A percentile compares a stretch with the other conserved stretches of the same genome.
These are phyloP conservation scores for Sternarchorhynchus goeldii DNA, from an alignment of 2,797 vertebrate species.

Conservation along the genomic window DNA sequence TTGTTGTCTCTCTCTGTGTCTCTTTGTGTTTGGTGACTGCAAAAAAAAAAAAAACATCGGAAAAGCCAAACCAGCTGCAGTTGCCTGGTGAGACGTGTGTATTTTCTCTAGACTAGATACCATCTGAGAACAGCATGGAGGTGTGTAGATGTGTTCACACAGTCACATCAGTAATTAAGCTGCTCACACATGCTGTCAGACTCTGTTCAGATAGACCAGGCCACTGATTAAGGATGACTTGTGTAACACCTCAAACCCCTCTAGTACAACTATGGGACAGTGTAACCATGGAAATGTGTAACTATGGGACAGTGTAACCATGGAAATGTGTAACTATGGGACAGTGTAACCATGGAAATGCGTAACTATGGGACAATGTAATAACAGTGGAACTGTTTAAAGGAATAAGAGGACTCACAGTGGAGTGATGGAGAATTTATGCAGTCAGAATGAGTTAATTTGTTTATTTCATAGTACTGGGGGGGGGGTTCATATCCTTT, in stretches of 20 bases:
- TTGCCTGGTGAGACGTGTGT: constrained; percentile 51
- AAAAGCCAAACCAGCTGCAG: too few species aligned
- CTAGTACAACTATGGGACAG: not conserved
- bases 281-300: too few species aligned
- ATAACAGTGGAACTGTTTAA: too few species aligned
- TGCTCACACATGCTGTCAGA: constrained; percentile 41
- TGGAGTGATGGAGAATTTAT: too few species aligned
- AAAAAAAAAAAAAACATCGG: constrained; percentile 39
- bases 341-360: too few species aligned
- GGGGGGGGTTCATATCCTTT: too few species aligned
- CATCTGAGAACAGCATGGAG: constrained; percentile 60
- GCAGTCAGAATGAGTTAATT: too few species aligned
- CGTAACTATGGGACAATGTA: too few species aligned
- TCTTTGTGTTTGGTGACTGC: constrained; percentile 63
- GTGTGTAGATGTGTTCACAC: constrained; percentile 43
- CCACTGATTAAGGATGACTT: constrained; percentile 14
- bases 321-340: too few species aligned
- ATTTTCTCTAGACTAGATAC: constrained; percentile 69
- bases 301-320: too few species aligned
- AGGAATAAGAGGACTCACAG: too few species aligned
- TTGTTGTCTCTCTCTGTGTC: constrained; percentile 69
- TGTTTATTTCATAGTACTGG: too few species aligned
- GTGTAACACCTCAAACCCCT: constrained; percentile 4
- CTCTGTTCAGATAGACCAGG: constrained; percentile 23
- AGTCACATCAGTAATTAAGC: constrained; percentile 54